Conservation (phyloP, 2,113 vertebrate species). For the Protomyctophum bolini region DNA sequence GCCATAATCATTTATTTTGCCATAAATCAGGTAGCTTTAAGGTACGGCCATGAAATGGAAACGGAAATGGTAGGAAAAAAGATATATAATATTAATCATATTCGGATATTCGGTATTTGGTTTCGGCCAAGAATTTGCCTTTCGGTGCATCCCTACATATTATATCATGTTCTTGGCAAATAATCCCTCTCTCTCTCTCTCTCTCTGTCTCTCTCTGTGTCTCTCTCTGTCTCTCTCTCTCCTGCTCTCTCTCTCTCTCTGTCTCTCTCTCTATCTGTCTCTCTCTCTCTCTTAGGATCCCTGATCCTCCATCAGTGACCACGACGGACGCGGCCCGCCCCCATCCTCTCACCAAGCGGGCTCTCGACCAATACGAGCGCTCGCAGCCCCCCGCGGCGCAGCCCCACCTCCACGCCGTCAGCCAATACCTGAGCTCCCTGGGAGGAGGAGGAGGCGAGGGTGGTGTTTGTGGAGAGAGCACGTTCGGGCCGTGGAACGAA, state of each 20-base stretch:
- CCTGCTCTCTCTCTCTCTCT: background rate
- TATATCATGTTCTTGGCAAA: no score
- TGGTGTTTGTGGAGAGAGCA: background rate
- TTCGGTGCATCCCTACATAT: no score
- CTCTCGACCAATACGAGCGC: background rate
- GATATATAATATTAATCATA: no score
- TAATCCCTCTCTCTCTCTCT: background rate
- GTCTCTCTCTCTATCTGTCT: background rate
- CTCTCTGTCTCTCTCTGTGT: background rate
- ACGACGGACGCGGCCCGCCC: background rate
- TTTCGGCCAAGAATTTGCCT: no score
- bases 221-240: background rate
- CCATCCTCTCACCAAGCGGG: background rate
- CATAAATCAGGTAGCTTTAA: no score
- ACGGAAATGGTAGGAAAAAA: no score
- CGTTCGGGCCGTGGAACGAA: background rate
- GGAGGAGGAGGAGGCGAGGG: background rate
- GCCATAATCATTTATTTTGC: no score
- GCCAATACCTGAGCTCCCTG: constrained; percentile 55
- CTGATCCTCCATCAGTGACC: background rate
- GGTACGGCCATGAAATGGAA: no score
- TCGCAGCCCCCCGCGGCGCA: background rate
- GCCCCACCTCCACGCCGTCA: constrained; percentile 21
- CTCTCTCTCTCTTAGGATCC: constrained; percentile 36
- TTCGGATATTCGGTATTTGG: no score